Evolutionary conservation across 2,888 invertebrate genomes (phyloP).

Genomic region (Cabera pusaria): DNA sequence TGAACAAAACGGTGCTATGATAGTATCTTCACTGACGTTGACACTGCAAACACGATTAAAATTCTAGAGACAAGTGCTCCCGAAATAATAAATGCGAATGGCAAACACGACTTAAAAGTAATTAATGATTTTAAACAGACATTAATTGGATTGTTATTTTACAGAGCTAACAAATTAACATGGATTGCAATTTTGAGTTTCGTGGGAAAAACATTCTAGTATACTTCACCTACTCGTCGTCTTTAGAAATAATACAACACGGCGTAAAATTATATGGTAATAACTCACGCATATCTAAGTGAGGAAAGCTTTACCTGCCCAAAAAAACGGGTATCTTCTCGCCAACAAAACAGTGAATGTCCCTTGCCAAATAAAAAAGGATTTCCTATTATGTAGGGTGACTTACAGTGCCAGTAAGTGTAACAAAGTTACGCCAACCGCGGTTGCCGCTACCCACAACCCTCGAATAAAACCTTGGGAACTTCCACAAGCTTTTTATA

Average conservation of each 20-base stretch:
- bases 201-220: too few relatives aligned
- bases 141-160: slow-evolving; percentile 58
- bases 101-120: slow-evolving; percentile 51
- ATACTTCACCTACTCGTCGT: too few relatives aligned
- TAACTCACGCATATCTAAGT: slow-evolving; percentile 3
- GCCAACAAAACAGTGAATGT: slow-evolving; percentile 47
- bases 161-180: slow-evolving; percentile 53
- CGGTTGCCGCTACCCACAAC: slow-evolving; percentile 48
- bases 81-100: slow-evolving; percentile 59
- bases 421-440: slow-evolving; percentile 57
- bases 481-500: slow-evolving; percentile 55
- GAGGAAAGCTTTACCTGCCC: slow-evolving; percentile 5
- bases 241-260: slow-evolving; percentile 3
- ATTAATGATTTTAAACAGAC: slow-evolving; percentile 64
- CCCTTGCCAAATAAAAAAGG: slow-evolving; percentile 53
- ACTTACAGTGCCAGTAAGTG: slow-evolving; percentile 59
- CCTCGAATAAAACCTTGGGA: slow-evolving; percentile 57
- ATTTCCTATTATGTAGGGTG: slow-evolving; percentile 61
- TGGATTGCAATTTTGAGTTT: too few relatives aligned
- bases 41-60: slow-evolving; percentile 51
- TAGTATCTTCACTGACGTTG: slow-evolving; percentile 34
- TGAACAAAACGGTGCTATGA: slow-evolving; percentile 34
- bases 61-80: slow-evolving; percentile 45
- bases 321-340: slow-evolving; percentile 9
- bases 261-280: not conserved